phyloP scores from a whole-genome alignment of 1,140 invertebrate species.

The Papilio polytes region DNA sequence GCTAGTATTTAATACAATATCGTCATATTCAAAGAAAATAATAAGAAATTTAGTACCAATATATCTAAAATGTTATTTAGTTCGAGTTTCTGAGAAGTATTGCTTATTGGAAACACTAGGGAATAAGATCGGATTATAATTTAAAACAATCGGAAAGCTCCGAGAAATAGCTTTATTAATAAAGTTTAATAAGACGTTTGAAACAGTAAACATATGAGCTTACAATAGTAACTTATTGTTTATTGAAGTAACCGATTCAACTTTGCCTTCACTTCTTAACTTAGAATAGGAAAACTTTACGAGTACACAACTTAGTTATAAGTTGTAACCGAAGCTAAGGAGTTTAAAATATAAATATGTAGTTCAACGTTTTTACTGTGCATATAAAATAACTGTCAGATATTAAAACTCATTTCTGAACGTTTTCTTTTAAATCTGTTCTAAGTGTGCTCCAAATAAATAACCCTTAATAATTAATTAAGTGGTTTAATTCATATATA shows the following conservation, averaged over 20 bases:
- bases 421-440: too few species aligned
- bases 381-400: too few species aligned
- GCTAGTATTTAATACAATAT: too few species aligned
- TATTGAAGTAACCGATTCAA: not conserved
- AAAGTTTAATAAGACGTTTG: slow-evolving; percentile 7
- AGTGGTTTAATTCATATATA: too few species aligned
- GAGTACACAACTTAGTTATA: slow-evolving; percentile 13
- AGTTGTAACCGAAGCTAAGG: not conserved
- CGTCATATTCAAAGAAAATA: too few species aligned
- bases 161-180: not conserved
- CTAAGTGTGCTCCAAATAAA: too few species aligned
- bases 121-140: not conserved
- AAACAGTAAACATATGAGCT: not conserved
- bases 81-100: not conserved
- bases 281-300: slow-evolving; percentile 5
- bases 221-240: not conserved
- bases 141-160: not conserved
- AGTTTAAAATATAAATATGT: not conserved
- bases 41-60: not conserved
- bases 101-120: not conserved
- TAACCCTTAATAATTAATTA: too few species aligned
- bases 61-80: too few species aligned
- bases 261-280: not conserved
- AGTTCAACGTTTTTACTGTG: too few species aligned
- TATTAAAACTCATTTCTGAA: too few species aligned